phyloP scores from a whole-genome alignment of 2,797 vertebrate genomes.

The Huso huso region DNA sequence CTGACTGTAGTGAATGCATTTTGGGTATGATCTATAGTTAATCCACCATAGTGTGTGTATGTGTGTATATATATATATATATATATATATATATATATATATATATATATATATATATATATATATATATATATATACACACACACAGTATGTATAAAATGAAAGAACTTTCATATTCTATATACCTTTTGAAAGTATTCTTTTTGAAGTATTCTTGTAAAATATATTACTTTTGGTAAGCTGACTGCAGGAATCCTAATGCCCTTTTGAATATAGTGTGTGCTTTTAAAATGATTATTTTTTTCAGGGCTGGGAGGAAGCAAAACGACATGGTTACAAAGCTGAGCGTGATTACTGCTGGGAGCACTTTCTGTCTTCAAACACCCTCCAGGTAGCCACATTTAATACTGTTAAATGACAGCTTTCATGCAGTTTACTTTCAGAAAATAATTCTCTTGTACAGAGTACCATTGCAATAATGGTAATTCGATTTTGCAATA shows the following conservation, averaged over 20 bases:
- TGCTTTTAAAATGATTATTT: slow-evolving; percentile 2
- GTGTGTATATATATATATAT: no score
- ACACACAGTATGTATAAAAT: no score
- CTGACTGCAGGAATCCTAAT: no score
- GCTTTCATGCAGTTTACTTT: background rate
- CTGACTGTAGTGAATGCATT: slow-evolving; percentile 89
- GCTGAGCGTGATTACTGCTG: slow-evolving; percentile 89
- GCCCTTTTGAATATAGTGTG: slow-evolving; percentile 7
- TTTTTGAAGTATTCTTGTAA: no score
- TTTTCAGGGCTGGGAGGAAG: slow-evolving; percentile 86
- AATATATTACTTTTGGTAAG: no score
- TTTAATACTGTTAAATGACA: background rate
- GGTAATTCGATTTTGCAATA: background rate
- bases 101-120: no score
- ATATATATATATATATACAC: no score
- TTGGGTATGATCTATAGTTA: slow-evolving; percentile 52
- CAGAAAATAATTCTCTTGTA: no score
- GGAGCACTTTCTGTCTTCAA: slow-evolving; percentile 92
- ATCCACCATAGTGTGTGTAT: no score
- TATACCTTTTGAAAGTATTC: no score
- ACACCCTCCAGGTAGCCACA: slow-evolving; percentile 79
- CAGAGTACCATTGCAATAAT: background rate
- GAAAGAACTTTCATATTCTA: no score
- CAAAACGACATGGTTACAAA: slow-evolving; percentile 69
- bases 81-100: no score